Conservation (phyloP, 2,797 vertebrate genomes). For the Threskiornis aethiopicus region DNA sequence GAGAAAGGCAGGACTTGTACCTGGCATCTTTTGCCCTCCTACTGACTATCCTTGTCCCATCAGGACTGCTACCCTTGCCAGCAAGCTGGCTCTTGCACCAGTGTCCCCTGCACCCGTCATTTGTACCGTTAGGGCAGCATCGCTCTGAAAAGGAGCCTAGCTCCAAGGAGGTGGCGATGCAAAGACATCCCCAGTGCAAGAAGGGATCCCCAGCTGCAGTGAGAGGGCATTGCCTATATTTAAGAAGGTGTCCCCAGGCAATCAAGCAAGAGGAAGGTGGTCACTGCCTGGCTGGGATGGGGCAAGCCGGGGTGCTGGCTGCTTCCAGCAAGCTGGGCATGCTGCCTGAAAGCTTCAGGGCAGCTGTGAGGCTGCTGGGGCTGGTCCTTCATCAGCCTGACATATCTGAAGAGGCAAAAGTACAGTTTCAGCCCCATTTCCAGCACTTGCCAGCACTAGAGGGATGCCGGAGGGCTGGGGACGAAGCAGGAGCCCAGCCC, state of each 20-base stretch:
- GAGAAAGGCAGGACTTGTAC: background rate
- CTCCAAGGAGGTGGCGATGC: background rate
- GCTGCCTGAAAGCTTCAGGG: background rate
- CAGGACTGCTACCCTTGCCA: background rate
- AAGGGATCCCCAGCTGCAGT: background rate
- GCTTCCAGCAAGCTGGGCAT: background rate
- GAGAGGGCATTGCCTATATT: background rate
- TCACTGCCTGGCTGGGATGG: background rate
- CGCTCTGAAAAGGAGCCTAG: background rate
- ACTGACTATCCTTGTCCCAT: background rate
- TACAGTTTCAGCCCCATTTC: background rate
- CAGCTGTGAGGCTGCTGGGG: background rate
- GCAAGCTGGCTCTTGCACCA: background rate
- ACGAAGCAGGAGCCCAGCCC: background rate
- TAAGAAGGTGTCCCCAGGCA: background rate
- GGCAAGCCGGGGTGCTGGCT: background rate
- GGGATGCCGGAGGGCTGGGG: background rate
- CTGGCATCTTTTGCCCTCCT: background rate
- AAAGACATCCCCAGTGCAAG: background rate
- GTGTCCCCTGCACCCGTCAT: background rate
- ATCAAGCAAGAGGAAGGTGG: background rate
- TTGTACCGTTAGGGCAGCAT: background rate
- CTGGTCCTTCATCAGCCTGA: background rate
- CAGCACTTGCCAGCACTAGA: background rate
- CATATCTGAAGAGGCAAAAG: background rate